Evolutionary conservation across 2,797 vertebrate genomes (phyloP), one percentile per base, ranked within the genome.

Genomic region (Tangara arthus): DNA sequence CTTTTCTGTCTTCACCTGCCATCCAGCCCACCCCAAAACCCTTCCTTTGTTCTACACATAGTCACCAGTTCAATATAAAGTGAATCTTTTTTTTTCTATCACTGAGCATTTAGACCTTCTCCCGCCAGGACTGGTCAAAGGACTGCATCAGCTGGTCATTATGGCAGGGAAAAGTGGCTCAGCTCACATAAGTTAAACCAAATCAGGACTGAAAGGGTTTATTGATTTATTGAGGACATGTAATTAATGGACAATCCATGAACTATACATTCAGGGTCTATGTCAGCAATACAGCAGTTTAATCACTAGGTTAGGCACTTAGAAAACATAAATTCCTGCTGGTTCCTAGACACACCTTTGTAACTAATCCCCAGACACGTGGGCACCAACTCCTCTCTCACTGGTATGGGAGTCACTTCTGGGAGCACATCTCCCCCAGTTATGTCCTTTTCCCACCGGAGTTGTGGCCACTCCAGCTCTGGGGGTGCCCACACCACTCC

Each of bases 161-260:
- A 8, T 66, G 69, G 66, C 26, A 84, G 39, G n/a, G 37, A 46
- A 66, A 87, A 89, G 56, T 15, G 37, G 6, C 34, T 94, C 79
- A 60, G 15, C 37, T 91, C 63, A 76, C 0, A 0, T n/a, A 49
- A 47, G 37, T 63, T 72, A 89, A 86, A 80, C 28, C 50, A 70
- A 87, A 82, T 68, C 56, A 64, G 53, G 47, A 70, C 5, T 55
- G n/a, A 89, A 87, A 65, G 23, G 32, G 8, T 66, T 79, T 82
- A 83, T 42, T 90, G 81, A 76, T 92, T 90, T 65, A 78, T 92
- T 79, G 82, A 92, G 64, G 44, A 46, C 30, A 19, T 16, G 17
- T 53, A 71, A 91, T 81, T 95, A 93, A 70, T 50, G 22, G n/a
- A 55, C 12, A 71, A 19, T 24, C 84, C 19, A 28, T 52, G 68